A percentile compares a stretch with the other conserved stretches of the same genome.
These are phyloP conservation scores for Aphidius colemani DNA, from an alignment of 2,888 invertebrate genomes.

Conservation along the genomic window DNA sequence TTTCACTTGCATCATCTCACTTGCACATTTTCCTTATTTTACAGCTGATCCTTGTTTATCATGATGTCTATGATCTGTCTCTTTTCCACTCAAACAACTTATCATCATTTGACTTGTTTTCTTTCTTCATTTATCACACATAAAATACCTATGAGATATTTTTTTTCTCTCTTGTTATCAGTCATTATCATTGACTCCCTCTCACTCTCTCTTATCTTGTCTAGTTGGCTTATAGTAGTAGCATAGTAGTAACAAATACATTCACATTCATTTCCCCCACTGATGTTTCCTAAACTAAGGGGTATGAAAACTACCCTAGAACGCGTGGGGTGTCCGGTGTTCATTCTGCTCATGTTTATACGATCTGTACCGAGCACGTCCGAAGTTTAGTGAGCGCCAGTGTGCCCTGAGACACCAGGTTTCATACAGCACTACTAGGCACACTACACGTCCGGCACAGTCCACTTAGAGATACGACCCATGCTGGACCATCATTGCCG, in stretches of 20 bases:
- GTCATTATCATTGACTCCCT: background rate
- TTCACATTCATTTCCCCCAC: slow-evolving; percentile 45
- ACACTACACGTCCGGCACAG: slow-evolving; percentile 57
- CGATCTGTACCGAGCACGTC: slow-evolving; percentile 55
- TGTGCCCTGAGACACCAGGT: slow-evolving; percentile 51
- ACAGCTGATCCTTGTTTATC: too few relatives aligned
- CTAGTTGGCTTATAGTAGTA: too few relatives aligned
- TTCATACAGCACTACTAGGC: slow-evolving; percentile 53
- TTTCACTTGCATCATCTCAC: too few relatives aligned
- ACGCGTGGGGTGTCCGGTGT: slow-evolving; percentile 54
- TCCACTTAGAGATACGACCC: slow-evolving; percentile 61
- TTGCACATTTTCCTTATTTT: too few relatives aligned
- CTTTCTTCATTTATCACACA: too few relatives aligned
- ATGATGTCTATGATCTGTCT: too few relatives aligned
- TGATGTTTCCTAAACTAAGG: slow-evolving; percentile 26
- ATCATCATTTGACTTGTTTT: too few relatives aligned
- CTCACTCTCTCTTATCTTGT: background rate
- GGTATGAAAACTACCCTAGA: slow-evolving; percentile 42
- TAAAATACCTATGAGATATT: background rate
- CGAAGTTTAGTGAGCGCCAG: slow-evolving; percentile 49
- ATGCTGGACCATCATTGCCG: slow-evolving; percentile 57
- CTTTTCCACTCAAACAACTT: too few relatives aligned
- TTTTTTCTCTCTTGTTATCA: slow-evolving; percentile 4
- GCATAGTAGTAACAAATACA: too few relatives aligned
- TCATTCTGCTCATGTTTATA: slow-evolving; percentile 15